Base-by-base conservation (phyloP, 2,888 invertebrate species). In the Tiphia femorata region DNA sequence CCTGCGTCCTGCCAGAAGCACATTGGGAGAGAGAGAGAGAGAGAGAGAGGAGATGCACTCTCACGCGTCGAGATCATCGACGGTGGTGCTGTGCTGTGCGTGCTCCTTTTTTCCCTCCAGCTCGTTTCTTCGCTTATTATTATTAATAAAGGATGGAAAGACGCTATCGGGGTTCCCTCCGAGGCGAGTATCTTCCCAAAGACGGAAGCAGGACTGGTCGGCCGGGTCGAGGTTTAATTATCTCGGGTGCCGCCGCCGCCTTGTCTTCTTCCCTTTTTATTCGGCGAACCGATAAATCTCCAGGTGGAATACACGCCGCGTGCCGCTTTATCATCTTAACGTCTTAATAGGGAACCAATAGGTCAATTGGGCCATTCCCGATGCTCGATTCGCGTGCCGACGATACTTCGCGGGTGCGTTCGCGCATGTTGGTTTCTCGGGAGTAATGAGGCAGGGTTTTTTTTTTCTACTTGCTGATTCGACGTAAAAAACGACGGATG, bases 71-170 rank as follows among this genome's bases (percentile, higher is more conserved):
- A n/a, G n/a, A n/a, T n/a, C n/a, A n/a, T n/a, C n/a, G n/a, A n/a
- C n/a, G n/a, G n/a, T n/a, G n/a, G n/a, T n/a, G n/a, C n/a, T n/a
- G n/a, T n/a, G n/a, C n/a, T n/a, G n/a, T n/a, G 33, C 12, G 7
- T 12, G n/a, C 21, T 21, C 19, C 17, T 50, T 47, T 53, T 46
- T 21, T 35, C 37, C 30, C n/a, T n/a, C 33, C 30, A 29, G 47
- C 29, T 23, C 35, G 38, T 29, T 23, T 17, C 41, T 20, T n/a
- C 19, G 20, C 23, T 54, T 64, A 43, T 67, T 58, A 57, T 58
- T 59, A 51, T 56, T 64, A 62, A 67, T 59, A 44, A 48, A 21
- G 33, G 12, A 14, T 17, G n/a, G n/a, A n/a, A n/a, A n/a, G n/a
- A n/a, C n/a, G n/a, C n/a, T n/a, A n/a, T n/a, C n/a, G n/a, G n/a